A percentile compares a stretch with the other conserved stretches of the same genome.
Evolutionary conservation across 2,797 vertebrate species (phyloP).

Genomic region (Pempheris klunzingeri): DNA sequence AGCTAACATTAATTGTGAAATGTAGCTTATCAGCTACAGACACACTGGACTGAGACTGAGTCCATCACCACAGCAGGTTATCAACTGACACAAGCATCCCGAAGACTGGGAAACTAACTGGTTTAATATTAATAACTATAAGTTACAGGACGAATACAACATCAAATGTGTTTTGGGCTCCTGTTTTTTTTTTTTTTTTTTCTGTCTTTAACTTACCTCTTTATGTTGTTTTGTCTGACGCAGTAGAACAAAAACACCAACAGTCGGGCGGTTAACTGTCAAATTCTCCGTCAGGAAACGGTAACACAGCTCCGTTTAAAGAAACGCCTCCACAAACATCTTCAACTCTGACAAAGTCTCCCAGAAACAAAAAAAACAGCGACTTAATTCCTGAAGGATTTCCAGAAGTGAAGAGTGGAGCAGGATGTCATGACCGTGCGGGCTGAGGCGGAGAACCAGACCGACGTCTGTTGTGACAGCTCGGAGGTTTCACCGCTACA

Average conservation of each 20-base stretch:
- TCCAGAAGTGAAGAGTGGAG: background rate
- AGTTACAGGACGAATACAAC: background rate
- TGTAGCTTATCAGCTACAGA: background rate
- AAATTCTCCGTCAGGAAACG: slow-evolving; percentile 26
- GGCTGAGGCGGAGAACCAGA: background rate
- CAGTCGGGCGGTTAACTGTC: slow-evolving; percentile 27
- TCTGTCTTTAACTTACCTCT: slow-evolving; percentile 47
- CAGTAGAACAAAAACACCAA: slow-evolving; percentile 26
- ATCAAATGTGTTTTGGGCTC: accelerated
- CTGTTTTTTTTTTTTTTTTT: background rate
- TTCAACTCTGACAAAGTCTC: background rate
- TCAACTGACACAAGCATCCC: slow-evolving; percentile 24
- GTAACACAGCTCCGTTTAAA: slow-evolving; percentile 17
- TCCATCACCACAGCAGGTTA: slow-evolving; percentile 8
- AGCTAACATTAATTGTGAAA: background rate
- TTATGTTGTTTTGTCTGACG: slow-evolving; percentile 23
- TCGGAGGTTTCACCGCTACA: background rate
- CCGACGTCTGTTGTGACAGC: slow-evolving; percentile 33
- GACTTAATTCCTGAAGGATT: background rate
- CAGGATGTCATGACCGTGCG: background rate
- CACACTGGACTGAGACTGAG: background rate
- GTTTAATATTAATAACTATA: too few species aligned
- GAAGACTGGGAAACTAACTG: background rate
- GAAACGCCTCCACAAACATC: background rate
- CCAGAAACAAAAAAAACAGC: background rate